phyloP scores from a whole-genome alignment of 2,113 vertebrate species.

The Murina feae region DNA sequence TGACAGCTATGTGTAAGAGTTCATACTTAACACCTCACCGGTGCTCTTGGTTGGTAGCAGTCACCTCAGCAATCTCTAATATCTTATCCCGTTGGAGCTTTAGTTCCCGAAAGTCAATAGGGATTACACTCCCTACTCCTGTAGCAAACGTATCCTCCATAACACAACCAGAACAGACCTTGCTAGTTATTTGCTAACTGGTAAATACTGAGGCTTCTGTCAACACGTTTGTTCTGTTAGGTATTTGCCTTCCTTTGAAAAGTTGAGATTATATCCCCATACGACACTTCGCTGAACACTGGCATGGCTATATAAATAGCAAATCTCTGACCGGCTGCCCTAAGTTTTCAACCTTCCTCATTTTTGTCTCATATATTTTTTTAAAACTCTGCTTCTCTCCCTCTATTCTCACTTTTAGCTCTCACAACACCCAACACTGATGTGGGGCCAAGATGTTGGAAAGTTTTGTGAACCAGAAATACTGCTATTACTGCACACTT shows the following conservation, averaged over 20 bases:
- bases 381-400: neutral
- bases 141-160: too few relatives aligned
- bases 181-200: neutral
- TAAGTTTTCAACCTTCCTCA: neutral
- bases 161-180: neutral
- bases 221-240: neutral
- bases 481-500: neutral
- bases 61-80: neutral
- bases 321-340: neutral
- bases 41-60: neutral
- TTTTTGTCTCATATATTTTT: neutral
- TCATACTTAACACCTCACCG: neutral
- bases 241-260: neutral
- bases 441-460: neutral
- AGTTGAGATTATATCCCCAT: neutral
- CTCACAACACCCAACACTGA: neutral
- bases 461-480: neutral
- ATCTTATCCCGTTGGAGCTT: neutral
- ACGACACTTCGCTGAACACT: neutral
- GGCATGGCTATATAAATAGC: neutral
- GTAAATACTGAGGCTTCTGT: neutral
- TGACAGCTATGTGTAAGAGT: neutral
- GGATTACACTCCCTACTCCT: neutral
- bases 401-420: neutral
- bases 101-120: neutral